Percentiles rank a stretch among this genome's conserved stretches.
Evolutionary conservation across 2,113 vertebrate species (phyloP).

Genomic region (Tetrao urogallus): DNA sequence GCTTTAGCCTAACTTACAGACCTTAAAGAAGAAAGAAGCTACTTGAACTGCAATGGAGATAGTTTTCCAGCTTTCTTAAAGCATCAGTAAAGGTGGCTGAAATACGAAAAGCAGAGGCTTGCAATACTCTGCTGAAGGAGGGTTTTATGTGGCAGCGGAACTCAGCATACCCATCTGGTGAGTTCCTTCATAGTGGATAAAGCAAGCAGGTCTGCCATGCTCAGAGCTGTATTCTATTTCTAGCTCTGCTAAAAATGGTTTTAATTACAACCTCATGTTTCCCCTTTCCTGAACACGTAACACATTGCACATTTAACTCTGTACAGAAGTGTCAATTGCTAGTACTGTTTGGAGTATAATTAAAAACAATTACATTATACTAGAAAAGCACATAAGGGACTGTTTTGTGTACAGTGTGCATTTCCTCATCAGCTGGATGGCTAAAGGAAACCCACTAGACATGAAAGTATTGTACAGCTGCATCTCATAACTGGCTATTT

Average conservation of each 20-base stretch:
- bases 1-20: background rate
- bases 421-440: background rate
- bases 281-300: background rate
- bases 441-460: background rate
- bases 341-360: background rate
- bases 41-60: background rate
- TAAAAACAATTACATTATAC: background rate
- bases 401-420: background rate
- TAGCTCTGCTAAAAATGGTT: conserved; percentile 10
- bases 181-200: background rate
- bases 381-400: background rate
- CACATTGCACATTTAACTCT: background rate
- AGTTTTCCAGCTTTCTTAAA: background rate
- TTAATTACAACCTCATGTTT: background rate
- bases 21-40: background rate
- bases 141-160: background rate
- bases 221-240: background rate
- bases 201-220: background rate
- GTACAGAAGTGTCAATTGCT: background rate
- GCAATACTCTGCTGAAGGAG: background rate
- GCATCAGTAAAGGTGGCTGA: background rate
- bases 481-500: background rate
- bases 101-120: background rate
- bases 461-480: background rate
- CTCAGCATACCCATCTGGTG: background rate